Percentiles rank a stretch among this genome's conserved stretches.
Conservation (phyloP, 2,797 vertebrate species). For the Centropyge bicolor region DNA sequence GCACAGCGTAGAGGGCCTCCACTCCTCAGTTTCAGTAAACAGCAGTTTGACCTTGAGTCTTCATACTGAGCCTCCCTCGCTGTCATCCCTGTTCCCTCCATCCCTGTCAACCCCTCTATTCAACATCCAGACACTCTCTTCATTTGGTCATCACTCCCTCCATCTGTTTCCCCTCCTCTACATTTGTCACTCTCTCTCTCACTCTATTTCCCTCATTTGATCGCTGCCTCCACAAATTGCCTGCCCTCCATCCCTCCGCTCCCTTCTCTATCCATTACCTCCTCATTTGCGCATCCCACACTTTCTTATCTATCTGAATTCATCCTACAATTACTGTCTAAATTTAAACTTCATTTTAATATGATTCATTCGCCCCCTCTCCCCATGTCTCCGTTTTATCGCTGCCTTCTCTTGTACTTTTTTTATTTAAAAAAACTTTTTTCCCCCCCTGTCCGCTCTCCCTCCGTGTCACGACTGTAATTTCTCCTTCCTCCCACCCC, state of each 20-base stretch:
- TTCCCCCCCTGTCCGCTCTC: constrained; percentile 2
- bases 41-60: constrained; percentile 50
- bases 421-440: background rate
- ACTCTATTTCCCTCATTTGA: constrained; percentile 41
- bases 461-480: constrained; percentile 30
- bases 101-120: constrained; percentile 5
- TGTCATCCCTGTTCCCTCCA: background rate
- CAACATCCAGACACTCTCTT: constrained; percentile 8
- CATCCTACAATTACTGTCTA: constrained; percentile 39
- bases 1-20: background rate
- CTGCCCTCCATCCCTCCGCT: constrained; percentile 25
- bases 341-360: constrained; percentile 48
- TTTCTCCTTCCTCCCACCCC: constrained; percentile 40
- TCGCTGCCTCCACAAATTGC: constrained; percentile 33
- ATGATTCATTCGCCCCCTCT: constrained; percentile 6
- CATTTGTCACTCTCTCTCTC: constrained; percentile 31
- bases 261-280: constrained; percentile 31
- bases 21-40: constrained; percentile 8
- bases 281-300: constrained; percentile 47
- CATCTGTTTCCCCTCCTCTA: constrained; percentile 40
- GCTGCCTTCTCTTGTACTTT: constrained; percentile 7
- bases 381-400: background rate
- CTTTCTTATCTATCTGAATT: constrained; percentile 31
- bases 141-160: constrained; percentile 26
- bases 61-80: background rate